Base-by-base conservation (phyloP, 2,113 vertebrate genomes). In the Rhombomys opimus region DNA sequence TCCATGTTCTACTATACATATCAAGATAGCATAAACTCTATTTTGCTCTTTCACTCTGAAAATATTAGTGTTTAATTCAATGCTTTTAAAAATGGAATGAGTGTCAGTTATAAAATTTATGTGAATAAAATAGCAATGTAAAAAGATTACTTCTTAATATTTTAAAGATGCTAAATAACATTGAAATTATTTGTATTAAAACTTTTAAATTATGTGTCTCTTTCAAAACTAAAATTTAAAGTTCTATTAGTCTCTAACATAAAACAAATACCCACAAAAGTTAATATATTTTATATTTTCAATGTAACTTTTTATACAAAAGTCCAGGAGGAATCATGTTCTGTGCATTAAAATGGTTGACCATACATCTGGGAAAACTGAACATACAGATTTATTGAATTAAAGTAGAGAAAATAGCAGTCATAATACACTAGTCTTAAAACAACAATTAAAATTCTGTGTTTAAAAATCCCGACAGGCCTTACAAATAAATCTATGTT, bases 401-500 rank as follows among this genome's bases (percentile, higher is more conserved):
- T 87, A 90, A 89, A 89, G 63, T 14, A 76, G 41, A 91, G 8
- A 35, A 82, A 95, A n/a, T 73, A 87, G 82, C 30, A 95, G 63
- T 12, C 82, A 84, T 80, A 87, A 87, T 80, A 95, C 7, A 82
- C 61, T 32, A 85, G 41, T 85, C 20, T 96, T 94, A 95, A 25
- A 95, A 89, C 2, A 91, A 94, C 73, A 95, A 93, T 95, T 93
- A 95, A 97, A 94, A 90, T 54, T 91, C 35, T 54, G 54, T 92
- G n/a, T 96, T 97, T 94, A 95, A 87, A 97, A 87, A 94, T 93
- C 41, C 32, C 14, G 41, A 80, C 1, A 80, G 92, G 80, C 0
- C 82, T 82, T 93, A 90, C 41, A 96, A 95, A 96, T 96, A 91
- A 94, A 96, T 90, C 54, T 93, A 30, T 54, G 32, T 88, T 93